Conservation (phyloP, 2,797 vertebrate genomes). For the Coregonus suidteri region DNA sequence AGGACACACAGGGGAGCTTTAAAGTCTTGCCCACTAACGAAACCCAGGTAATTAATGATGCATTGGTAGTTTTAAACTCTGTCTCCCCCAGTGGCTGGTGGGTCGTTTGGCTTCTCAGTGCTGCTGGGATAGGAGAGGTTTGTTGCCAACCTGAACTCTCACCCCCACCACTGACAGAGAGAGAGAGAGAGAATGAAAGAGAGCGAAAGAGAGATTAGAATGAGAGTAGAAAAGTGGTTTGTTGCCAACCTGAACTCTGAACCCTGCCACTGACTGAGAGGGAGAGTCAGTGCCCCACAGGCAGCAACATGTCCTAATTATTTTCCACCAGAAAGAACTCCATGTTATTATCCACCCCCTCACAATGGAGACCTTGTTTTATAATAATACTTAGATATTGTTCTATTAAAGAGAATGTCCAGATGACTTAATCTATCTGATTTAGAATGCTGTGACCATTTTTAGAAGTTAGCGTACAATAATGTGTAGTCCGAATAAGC, state of each 20-base stretch:
- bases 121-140: conserved; percentile 41
- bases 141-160: conserved; percentile 58
- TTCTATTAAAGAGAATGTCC: no score
- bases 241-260: conserved; percentile 58
- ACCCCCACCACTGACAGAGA: conserved; percentile 20
- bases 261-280: conserved; percentile 21
- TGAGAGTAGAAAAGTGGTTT: conserved; percentile 2
- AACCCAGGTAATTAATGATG: conserved; percentile 65
- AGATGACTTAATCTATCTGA: no score
- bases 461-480: no score
- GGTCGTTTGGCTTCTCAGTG: conserved; percentile 54
- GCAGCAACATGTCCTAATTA: conserved; percentile 14
- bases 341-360: no score
- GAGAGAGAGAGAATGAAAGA: no score
- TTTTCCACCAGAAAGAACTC: conserved; percentile 28
- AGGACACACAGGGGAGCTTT: conserved; percentile 43
- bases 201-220: no score
- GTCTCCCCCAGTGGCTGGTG: conserved; percentile 54
- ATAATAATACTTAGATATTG: no score
- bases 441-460: no score
- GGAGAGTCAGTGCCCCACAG: conserved; percentile 1
- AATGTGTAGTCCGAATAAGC: conserved; percentile 18
- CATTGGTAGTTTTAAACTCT: conserved; percentile 49
- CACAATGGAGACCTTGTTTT: no score
- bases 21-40: conserved; percentile 44